Base-by-base conservation (phyloP, 2,113 vertebrate species). In the Pithys albifrons region DNA sequence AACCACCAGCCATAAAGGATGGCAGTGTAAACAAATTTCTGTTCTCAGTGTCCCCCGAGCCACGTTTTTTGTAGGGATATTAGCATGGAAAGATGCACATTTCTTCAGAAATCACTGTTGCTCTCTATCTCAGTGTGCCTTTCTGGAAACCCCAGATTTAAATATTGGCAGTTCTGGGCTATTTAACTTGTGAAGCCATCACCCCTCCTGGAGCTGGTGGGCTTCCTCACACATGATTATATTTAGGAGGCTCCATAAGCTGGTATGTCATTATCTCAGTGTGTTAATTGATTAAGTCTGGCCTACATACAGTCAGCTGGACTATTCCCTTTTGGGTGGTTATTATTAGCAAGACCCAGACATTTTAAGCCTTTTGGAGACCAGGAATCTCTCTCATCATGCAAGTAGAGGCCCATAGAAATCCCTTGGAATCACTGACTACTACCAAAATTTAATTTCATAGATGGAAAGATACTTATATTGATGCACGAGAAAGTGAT, bases 281-380 rank as follows among this genome's bases (percentile, higher is more conserved):
- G 88, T 78, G 79, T 72, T 93, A 92, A 77, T 88, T 88, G 80
- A 80, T 74, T 88, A 94, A 88, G 85, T 74, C 83, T 93, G 85
- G 67, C 88, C 92, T 62, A 86, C n/a, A 77, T 73, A 41, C 41
- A 77, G 64, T 83, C 75, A 78, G 72, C 41, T 61, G 93, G 88
- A 51, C 66, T 48, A 28, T 62, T 87, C 81, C 71, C 66, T 85
- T 70, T 88, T 45, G 55, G 39, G 19, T 52, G 85, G 33, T 78
- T 89, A 67, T 61, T 89, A 79, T 86, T 80, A 95, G 79, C 65
- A 93, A 88, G 59, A 80, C 31, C 8, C 43, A 85, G 75, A 29
- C 49, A 49, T 84, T 85, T 71, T 31, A 88, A 97, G 75, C 71
- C 79, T 77, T 93, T 80, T 88, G 85, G 57, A 95, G 35, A 41